Base-by-base conservation (phyloP, 2,113 vertebrate genomes). In the Protomyctophum bolini region DNA sequence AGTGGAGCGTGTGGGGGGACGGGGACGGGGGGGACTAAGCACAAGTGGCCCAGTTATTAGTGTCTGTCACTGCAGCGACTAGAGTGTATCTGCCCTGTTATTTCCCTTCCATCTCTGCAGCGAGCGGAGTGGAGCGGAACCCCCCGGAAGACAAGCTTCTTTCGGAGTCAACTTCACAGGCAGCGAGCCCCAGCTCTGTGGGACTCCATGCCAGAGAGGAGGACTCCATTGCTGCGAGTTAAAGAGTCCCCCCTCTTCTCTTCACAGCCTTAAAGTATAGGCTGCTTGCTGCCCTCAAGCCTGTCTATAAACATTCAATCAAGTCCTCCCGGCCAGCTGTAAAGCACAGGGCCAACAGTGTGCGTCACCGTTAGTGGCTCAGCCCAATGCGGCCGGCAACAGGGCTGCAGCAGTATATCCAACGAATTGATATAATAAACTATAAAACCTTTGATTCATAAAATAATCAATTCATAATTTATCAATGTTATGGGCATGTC, bases 41-140 rank as follows among this genome's bases (percentile, higher is more conserved):
- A 41, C 33, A 41, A 41, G 33, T 41, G 33, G 33, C 33, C 33
- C 56, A 45, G 55, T 59, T 68, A 52, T 80, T 77, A 5, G 21
- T 49, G 41, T 50, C 63, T 74, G 59, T 21, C 28, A 41, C 58
- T 5, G 61, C 54, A 82, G 74, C 52, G 29, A 41, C 60, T n/a
- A 6, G 54, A 75, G 77, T 58, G 65, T 58, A 76, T 77, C 65
- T 41, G 33, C 69, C 10, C 1, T 15, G 50, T 58, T 84, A 41
- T n/a, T 48, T 62, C 80, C 58, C 62, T 63, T 60, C 10, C 2
- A 50, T 68, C 59, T 72, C 73, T 51, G 76, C 49, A 63, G 59
- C 66, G 68, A 41, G 47, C 68, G 65, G 21, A 79, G 68, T 58
- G 63, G 77, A 81, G 80, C n/a, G n/a, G n/a, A n/a, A n/a, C n/a